phyloP scores from a whole-genome alignment of 2,797 vertebrate genomes.

The Aselliscus stoliczkanus region DNA sequence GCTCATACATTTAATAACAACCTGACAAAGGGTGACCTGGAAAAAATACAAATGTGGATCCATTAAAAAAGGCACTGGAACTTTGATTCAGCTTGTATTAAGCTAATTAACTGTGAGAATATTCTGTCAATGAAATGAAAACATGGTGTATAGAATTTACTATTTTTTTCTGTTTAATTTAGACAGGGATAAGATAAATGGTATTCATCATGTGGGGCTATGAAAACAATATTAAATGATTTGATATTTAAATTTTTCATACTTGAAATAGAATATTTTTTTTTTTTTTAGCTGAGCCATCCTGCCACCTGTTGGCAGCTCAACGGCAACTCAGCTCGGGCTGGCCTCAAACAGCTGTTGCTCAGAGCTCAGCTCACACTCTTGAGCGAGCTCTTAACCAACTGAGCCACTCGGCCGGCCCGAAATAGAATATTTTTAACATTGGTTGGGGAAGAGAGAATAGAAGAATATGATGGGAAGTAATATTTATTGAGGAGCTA shows the following conservation, averaged over 20 bases:
- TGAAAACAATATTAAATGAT: not conserved
- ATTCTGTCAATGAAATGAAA: not conserved
- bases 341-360: no score
- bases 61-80: not conserved
- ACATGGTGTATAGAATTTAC: not conserved
- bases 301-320: no score
- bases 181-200: not conserved
- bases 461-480: not conserved
- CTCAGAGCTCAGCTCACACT: no score
- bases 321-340: no score
- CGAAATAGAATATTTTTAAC: not conserved
- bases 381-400: no score
- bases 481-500: not conserved
- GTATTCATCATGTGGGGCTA: not conserved
- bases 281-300: no score
- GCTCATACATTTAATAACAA: not conserved
- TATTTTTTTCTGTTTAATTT: constrained; percentile 10
- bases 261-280: not conserved
- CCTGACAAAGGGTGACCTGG: not conserved
- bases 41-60: not conserved
- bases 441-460: not conserved
- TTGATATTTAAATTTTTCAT: not conserved
- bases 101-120: not conserved
- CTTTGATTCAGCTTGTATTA: not conserved
- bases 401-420: no score